phyloP scores from a whole-genome alignment of 2,888 invertebrate species.

The Agrypnus murinus region DNA sequence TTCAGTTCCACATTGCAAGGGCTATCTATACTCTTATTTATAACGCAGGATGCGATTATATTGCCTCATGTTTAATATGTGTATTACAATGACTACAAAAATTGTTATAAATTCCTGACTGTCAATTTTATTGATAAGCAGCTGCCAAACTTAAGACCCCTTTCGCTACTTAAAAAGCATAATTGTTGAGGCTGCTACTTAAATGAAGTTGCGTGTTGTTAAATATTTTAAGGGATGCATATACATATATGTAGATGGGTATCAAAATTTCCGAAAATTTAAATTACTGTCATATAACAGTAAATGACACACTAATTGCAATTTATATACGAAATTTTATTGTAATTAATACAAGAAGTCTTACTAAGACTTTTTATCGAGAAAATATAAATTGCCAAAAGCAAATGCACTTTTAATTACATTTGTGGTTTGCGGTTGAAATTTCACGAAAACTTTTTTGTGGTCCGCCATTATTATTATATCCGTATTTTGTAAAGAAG shows the following conservation, averaged over 20 bases:
- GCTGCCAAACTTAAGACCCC: neutral
- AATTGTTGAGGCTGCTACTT: neutral
- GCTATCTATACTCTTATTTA: too few species aligned
- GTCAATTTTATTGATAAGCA: too few species aligned
- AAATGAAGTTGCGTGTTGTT: neutral
- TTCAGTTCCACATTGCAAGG: too few species aligned
- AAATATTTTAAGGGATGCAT: neutral
- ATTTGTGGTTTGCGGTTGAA: slow-evolving; percentile 9
- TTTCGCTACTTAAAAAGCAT: neutral
- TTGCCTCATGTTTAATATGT: too few species aligned
- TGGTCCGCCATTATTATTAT: neutral
- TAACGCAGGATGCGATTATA: too few species aligned
- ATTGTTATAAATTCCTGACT: too few species aligned
- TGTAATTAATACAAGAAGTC: too few species aligned
- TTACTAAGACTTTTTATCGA: too few species aligned
- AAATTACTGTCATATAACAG: neutral
- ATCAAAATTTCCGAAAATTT: slow-evolving; percentile 1
- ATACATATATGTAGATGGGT: too few species aligned
- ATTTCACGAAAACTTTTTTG: slow-evolving; percentile 1
- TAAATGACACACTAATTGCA: too few species aligned
- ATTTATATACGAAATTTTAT: too few species aligned
- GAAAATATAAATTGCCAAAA: neutral
- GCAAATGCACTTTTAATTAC: slow-evolving; percentile 17
- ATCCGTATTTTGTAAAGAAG: neutral
- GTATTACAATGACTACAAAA: too few species aligned